phyloP scores from a whole-genome alignment of 1,140 invertebrate genomes.

The Drosophila lacertosa region DNA sequence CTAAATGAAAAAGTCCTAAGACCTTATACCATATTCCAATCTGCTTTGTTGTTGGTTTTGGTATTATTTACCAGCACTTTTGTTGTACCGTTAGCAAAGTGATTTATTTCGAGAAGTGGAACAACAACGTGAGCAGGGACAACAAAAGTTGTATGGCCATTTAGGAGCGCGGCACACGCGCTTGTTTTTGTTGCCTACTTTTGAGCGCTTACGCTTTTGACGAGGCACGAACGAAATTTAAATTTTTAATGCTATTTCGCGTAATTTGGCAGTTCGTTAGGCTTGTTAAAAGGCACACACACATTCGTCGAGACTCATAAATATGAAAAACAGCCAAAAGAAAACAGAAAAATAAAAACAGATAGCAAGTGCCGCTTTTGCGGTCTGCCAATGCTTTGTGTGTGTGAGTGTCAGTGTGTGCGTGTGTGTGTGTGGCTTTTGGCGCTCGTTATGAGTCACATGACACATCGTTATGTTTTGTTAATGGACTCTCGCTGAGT shows the following conservation, averaged over 20 bases:
- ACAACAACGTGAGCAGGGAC: constrained; percentile 14
- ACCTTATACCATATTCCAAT: constrained; percentile 1
- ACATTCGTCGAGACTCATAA: constrained; percentile 62
- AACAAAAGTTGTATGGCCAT: constrained; percentile 53
- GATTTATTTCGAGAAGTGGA: constrained; percentile 48
- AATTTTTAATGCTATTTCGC: constrained; percentile 81
- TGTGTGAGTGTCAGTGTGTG: constrained; percentile 17
- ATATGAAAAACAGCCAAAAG: constrained; percentile 62
- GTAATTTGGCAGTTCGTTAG: constrained; percentile 82
- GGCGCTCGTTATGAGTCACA: constrained; percentile 58
- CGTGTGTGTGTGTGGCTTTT: constrained; percentile 25
- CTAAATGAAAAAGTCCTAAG: constrained; percentile 6
- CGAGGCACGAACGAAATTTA: constrained; percentile 64
- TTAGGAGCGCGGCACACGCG: constrained; percentile 34
- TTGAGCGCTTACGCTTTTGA: constrained; percentile 62
- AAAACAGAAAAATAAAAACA: constrained; percentile 14
- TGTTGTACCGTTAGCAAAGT: constrained; percentile 47
- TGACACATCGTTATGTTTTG: constrained; percentile 81
- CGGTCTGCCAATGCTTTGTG: constrained; percentile 34
- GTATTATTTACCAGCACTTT: constrained; percentile 32
- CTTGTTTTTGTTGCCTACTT: constrained; percentile 60
- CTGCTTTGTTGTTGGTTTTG: constrained; percentile 10
- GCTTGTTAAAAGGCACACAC: constrained; percentile 60
- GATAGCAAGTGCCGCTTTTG: constrained; percentile 63
- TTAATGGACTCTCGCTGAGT: constrained; percentile 66